Conservation (phyloP, 1,140 invertebrate species). For the Triops cancriformis region DNA sequence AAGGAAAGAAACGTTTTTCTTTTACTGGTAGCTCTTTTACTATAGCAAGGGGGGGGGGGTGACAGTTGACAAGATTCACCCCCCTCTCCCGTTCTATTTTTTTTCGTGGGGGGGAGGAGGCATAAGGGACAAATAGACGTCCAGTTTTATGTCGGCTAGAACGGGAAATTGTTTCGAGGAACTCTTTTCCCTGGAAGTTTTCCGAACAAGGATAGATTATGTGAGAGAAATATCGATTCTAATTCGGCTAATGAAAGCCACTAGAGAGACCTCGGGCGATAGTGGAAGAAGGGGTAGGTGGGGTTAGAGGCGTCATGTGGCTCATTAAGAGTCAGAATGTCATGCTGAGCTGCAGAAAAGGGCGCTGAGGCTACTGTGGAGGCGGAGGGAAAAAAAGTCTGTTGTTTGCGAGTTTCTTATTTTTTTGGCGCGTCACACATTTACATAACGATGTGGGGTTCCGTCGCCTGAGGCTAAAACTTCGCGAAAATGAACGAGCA, state of each 20-base stretch:
- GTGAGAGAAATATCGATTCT: constrained; percentile 2
- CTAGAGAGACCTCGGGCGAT: too few relatives aligned
- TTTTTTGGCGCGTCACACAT: background rate
- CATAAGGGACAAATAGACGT: background rate
- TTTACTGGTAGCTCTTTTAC: too few relatives aligned
- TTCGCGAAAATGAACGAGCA: too few relatives aligned
- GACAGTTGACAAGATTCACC: too few relatives aligned
- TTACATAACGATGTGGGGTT: constrained; percentile 1
- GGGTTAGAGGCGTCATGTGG: background rate
- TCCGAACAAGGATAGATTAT: background rate
- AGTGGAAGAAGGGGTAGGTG: background rate
- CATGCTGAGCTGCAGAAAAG: background rate
- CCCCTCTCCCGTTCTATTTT: background rate
- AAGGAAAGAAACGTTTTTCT: too few relatives aligned
- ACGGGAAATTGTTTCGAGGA: background rate
- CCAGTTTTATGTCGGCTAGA: background rate
- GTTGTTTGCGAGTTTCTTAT: background rate
- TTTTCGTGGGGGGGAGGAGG: too few relatives aligned
- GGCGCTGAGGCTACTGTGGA: background rate
- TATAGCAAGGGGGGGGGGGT: too few relatives aligned
- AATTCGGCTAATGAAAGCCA: background rate
- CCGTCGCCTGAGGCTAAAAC: background rate
- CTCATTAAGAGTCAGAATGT: background rate
- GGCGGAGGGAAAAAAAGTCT: background rate
- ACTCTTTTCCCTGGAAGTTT: background rate